A percentile compares a stretch with the other conserved stretches of the same genome.
phyloP scores from a whole-genome alignment of 2,113 vertebrate species.

The Chiloscyllium plagiosum region DNA sequence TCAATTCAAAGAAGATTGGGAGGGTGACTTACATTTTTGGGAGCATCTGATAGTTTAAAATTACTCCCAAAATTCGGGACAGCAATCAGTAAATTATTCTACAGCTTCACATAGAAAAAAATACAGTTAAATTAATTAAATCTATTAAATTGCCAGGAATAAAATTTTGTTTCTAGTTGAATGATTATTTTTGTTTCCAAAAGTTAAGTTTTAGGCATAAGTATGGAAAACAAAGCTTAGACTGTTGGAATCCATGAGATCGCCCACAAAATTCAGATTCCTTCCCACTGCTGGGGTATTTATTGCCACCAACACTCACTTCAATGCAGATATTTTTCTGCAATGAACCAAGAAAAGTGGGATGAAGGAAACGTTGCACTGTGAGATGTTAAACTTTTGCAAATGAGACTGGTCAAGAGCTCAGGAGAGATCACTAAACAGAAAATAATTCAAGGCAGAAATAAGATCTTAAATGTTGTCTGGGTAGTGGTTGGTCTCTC shows the following conservation, averaged over 20 bases:
- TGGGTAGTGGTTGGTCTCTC: not conserved
- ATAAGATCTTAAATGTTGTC: too few relatives aligned
- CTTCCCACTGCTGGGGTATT: slow-evolving; percentile 13
- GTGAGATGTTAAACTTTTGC: slow-evolving; percentile 6
- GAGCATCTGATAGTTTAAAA: not conserved
- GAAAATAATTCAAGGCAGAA: not conserved
- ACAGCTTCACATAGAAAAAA: not conserved
- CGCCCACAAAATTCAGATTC: slow-evolving; percentile 20
- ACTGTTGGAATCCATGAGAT: not conserved
- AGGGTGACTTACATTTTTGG: not conserved
- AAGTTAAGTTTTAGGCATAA: not conserved
- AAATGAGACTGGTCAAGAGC: not conserved
- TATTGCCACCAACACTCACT: slow-evolving; percentile 20
- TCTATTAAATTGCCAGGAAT: not conserved
- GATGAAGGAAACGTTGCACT: not conserved
- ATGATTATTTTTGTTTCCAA: slow-evolving; percentile 20
- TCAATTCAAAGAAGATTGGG: not conserved
- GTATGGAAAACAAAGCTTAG: slow-evolving; percentile 23
- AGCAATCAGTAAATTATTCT: not conserved
- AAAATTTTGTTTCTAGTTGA: slow-evolving; percentile 25
- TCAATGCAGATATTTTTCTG: not conserved
- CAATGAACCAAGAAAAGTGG: not conserved
- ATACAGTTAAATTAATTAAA: not conserved
- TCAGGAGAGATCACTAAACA: not conserved
- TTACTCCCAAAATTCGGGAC: not conserved